phyloP scores from a whole-genome alignment of 2,797 vertebrate species.

The Rhynchonycteris naso region DNA sequence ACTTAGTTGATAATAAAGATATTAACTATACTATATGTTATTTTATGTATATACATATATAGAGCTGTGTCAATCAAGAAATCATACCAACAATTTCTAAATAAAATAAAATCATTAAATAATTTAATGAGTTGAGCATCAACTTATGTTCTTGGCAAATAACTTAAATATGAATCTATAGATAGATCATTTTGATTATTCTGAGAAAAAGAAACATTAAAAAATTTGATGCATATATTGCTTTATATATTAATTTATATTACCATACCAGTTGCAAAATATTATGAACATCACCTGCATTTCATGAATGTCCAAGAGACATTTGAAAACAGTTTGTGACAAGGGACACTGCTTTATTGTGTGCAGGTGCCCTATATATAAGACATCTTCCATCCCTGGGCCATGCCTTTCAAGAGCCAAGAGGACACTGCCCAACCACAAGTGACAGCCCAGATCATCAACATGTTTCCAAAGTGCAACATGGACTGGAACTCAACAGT shows the following conservation, averaged over 20 bases:
- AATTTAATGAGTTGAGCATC: not conserved
- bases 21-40: not conserved
- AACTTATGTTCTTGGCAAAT: not conserved
- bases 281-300: not conserved
- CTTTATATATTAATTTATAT: not conserved
- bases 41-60: not conserved
- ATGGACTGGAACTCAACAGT: not conserved
- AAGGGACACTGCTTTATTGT: not conserved
- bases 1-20: not conserved
- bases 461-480: not conserved
- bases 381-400: not conserved
- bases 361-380: not conserved
- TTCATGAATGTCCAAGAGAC: not conserved
- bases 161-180: not conserved
- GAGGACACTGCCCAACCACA: not conserved
- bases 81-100: not conserved
- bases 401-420: not conserved
- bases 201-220: not conserved
- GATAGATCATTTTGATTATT: not conserved
- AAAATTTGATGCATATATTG: not conserved
- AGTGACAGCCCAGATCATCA: not conserved
- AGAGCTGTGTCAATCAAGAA: not conserved
- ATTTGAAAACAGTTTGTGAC: not conserved
- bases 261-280: not conserved
- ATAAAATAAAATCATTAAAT: not conserved